phyloP scores from a whole-genome alignment of 2,888 invertebrate genomes.

The Griposia aprilina region DNA sequence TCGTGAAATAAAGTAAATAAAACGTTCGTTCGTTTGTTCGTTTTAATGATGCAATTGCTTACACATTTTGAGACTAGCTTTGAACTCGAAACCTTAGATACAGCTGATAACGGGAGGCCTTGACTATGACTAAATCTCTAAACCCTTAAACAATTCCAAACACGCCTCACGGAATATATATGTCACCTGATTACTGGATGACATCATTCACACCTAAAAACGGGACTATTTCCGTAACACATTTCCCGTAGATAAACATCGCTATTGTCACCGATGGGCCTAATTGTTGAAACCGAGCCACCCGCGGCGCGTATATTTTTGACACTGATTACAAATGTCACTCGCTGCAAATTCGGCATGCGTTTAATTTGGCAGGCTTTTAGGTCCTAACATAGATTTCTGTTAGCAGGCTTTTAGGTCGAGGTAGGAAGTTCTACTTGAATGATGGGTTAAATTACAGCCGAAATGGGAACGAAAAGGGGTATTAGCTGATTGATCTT shows the following conservation, averaged over 20 bases:
- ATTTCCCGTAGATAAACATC: slow-evolving; percentile 26
- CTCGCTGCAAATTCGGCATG: slow-evolving; percentile 3
- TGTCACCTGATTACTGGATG: slow-evolving; percentile 8
- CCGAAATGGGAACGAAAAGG: neutral
- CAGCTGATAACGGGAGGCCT: neutral
- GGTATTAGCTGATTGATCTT: neutral
- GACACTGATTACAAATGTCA: slow-evolving; percentile 39
- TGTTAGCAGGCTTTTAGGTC: neutral
- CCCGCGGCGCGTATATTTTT: slow-evolving; percentile 21
- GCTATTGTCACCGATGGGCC: slow-evolving; percentile 16
- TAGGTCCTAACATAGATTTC: neutral
- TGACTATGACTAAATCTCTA: neutral
- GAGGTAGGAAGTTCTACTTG: neutral
- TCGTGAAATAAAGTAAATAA: neutral
- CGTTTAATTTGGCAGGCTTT: slow-evolving; percentile 15
- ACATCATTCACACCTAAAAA: slow-evolving; percentile 8
- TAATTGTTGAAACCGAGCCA: slow-evolving; percentile 46
- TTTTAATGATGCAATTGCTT: neutral
- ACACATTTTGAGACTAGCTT: neutral
- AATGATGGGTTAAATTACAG: neutral
- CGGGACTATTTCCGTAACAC: slow-evolving; percentile 2
- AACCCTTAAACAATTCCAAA: neutral
- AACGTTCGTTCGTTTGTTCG: neutral
- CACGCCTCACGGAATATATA: neutral
- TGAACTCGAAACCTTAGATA: neutral